Evolutionary conservation across 2,113 vertebrate species (phyloP).

Genomic region (Paratilapia polleni): DNA sequence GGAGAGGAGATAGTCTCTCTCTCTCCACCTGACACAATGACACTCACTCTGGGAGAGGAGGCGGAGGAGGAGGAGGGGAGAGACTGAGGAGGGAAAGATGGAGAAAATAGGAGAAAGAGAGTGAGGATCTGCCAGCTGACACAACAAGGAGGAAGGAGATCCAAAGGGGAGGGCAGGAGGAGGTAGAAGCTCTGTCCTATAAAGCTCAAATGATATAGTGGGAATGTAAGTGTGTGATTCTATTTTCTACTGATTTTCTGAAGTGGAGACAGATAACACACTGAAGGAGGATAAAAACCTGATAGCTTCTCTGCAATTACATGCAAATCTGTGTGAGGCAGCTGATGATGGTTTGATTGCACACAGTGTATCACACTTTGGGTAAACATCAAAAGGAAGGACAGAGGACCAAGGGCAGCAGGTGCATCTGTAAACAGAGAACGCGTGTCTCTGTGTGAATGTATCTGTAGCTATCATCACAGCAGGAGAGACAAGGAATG

Average conservation of each 20-base stretch:
- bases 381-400: constrained; percentile 25
- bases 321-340: constrained; percentile 43
- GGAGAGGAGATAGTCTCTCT: constrained; percentile 40
- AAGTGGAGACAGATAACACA: constrained; percentile 36
- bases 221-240: not conserved
- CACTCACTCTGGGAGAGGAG: constrained; percentile 10
- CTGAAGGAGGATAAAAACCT: constrained; percentile 43
- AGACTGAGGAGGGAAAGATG: not conserved
- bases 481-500: not conserved
- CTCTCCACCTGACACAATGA: constrained; percentile 32
- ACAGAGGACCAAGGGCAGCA: constrained; percentile 11
- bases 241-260: constrained; percentile 43
- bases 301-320: constrained; percentile 47
- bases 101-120: not conserved
- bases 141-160: not conserved
- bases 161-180: not conserved
- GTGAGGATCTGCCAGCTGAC: constrained; percentile 6
- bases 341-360: constrained; percentile 58
- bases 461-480: not conserved
- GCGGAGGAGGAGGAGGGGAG: not conserved
- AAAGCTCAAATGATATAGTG: constrained; percentile 22
- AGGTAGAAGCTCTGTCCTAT: not conserved
- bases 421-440: constrained; percentile 17
- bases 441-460: not conserved
- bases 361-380: constrained; percentile 39